phyloP scores from a whole-genome alignment of 2,113 vertebrate genomes.

The Mustela nigripes region DNA sequence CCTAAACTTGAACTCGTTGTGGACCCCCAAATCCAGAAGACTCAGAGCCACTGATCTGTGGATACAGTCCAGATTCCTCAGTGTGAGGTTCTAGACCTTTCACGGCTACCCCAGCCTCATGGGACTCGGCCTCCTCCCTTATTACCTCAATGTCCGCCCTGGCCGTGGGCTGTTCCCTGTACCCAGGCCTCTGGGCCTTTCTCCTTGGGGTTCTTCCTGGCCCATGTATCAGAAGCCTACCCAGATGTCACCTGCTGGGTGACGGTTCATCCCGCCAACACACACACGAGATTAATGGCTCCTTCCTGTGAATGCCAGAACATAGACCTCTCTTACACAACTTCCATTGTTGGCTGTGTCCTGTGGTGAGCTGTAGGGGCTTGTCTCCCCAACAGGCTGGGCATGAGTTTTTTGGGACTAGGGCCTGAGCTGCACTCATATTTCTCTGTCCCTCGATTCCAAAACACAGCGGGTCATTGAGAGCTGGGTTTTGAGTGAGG shows the following conservation, averaged over 20 bases:
- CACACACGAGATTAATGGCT: not conserved
- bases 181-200: not conserved
- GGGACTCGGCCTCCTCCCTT: not conserved
- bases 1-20: not conserved
- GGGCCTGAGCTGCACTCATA: not conserved
- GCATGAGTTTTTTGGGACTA: not conserved
- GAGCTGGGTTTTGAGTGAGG: not conserved
- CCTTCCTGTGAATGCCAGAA: not conserved
- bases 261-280: not conserved
- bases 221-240: not conserved
- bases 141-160: no score
- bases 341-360: not conserved
- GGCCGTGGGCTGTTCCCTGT: rapidly evolving
- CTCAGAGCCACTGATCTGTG: not conserved
- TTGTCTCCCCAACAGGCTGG: not conserved
- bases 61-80: not conserved
- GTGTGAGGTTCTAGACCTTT: not conserved
- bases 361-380: not conserved
- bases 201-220: not conserved
- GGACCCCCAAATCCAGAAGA: not conserved
- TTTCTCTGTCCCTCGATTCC: not conserved
- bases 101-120: not conserved
- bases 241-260: not conserved
- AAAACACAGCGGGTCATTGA: not conserved
- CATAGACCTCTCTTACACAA: not conserved